Evolutionary conservation across 2,113 vertebrate genomes (phyloP).

Genomic region (Condylura cristata): DNA sequence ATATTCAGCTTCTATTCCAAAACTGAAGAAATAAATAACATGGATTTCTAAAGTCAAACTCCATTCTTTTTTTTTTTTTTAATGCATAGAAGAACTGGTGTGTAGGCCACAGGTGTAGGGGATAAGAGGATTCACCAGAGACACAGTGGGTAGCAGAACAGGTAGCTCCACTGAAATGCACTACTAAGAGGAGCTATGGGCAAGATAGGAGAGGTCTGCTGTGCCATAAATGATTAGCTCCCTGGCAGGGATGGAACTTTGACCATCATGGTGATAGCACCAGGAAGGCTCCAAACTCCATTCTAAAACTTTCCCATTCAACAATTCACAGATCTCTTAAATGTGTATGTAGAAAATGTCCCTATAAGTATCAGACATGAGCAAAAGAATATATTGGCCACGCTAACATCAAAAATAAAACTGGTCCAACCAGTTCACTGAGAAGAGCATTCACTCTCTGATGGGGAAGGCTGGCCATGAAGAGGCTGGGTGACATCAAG

Average conservation of each 20-base stretch:
- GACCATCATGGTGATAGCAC: too few relatives aligned
- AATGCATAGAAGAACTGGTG: too few relatives aligned
- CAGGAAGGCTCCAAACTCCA: too few relatives aligned
- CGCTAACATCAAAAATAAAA: not conserved
- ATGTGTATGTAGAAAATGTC: conserved; percentile 31
- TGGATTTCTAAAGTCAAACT: not conserved
- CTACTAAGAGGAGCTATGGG: too few relatives aligned
- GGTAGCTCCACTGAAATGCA: too few relatives aligned
- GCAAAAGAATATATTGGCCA: not conserved
- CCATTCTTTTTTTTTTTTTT: too few relatives aligned
- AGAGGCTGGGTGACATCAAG: not conserved
- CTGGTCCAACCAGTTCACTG: not conserved
- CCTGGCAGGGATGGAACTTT: too few relatives aligned
- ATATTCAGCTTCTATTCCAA: not conserved
- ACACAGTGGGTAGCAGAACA: too few relatives aligned
- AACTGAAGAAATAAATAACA: not conserved
- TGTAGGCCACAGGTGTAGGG: too few relatives aligned
- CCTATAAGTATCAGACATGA: not conserved
- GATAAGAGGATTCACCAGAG: too few relatives aligned
- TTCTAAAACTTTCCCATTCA: not conserved
- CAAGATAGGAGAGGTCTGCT: too few relatives aligned
- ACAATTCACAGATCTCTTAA: not conserved
- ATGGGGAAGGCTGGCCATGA: not conserved
- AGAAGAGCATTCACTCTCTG: not conserved
- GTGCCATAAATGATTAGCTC: too few relatives aligned